Evolutionary conservation across 2,113 vertebrate genomes (phyloP).

Genomic region (Macquaria australasica): DNA sequence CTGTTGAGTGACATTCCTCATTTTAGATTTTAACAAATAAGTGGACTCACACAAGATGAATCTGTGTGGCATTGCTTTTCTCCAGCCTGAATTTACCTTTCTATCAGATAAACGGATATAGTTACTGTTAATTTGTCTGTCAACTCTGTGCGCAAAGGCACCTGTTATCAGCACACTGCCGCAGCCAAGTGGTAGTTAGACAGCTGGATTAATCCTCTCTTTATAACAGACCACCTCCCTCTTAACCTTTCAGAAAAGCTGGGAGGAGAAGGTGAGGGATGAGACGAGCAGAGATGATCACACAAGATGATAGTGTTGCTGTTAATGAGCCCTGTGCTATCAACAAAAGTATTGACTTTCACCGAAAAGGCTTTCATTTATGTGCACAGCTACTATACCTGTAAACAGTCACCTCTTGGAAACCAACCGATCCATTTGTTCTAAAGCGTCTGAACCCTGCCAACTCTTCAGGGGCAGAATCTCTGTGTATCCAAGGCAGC

Average conservation of each 20-base stretch:
- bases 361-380: constrained; percentile 19
- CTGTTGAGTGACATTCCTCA: neutral
- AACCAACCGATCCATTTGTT: neutral
- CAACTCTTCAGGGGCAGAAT: constrained; percentile 5
- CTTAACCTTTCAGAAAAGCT: constrained; percentile 60
- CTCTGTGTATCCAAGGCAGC: constrained; percentile 17
- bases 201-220: constrained; percentile 59
- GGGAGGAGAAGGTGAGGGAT: constrained; percentile 7
- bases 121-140: constrained; percentile 47
- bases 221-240: constrained; percentile 59
- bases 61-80: constrained; percentile 13
- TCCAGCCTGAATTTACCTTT: neutral
- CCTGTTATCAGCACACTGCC: constrained; percentile 41
- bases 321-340: constrained; percentile 38
- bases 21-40: constrained; percentile 11
- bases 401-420: constrained; percentile 7
- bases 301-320: constrained; percentile 41
- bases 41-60: constrained; percentile 13
- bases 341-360: constrained; percentile 44
- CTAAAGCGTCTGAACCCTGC: constrained; percentile 17
- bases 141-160: constrained; percentile 38
- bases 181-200: constrained; percentile 40
- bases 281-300: constrained; percentile 38
- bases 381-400: neutral
- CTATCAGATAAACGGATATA: constrained; percentile 30